Conservation (phyloP, 1,140 invertebrate genomes). For the Leptinotarsa defecta region DNA sequence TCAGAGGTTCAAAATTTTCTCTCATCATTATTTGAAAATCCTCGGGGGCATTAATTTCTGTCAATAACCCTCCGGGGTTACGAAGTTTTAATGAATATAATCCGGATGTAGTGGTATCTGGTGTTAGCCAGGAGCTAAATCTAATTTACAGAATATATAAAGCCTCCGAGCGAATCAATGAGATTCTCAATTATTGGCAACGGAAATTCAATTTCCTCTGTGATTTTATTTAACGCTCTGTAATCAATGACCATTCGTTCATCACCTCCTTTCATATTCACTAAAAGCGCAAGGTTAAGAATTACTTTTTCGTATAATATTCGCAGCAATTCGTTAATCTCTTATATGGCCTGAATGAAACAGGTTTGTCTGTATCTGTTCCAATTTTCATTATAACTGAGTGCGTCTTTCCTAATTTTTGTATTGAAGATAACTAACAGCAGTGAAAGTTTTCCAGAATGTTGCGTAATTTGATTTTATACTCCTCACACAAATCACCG, state of each 20-base stretch:
- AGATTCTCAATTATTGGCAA: conserved; percentile 28
- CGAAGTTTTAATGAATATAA: neutral
- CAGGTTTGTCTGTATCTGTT: too few relatives aligned
- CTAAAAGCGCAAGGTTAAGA: neutral
- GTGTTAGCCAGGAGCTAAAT: neutral
- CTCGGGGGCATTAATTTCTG: neutral
- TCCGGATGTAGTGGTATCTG: conserved; percentile 11
- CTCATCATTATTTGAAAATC: conserved; percentile 22
- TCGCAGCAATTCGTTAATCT: neutral
- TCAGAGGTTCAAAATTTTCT: conserved; percentile 23
- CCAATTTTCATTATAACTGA: too few relatives aligned
- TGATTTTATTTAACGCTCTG: conserved; percentile 41
- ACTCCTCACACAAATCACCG: too few relatives aligned
- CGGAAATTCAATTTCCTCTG: conserved; percentile 32
- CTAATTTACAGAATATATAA: conserved; percentile 11
- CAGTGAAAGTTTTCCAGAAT: too few relatives aligned
- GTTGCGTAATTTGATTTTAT: too few relatives aligned
- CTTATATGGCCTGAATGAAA: neutral
- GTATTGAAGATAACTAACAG: too few relatives aligned
- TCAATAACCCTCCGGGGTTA: conserved; percentile 15
- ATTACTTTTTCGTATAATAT: conserved; percentile 3
- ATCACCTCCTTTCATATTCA: conserved; percentile 20
- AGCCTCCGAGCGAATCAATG: conserved; percentile 13
- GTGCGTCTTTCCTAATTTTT: too few relatives aligned
- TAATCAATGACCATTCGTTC: conserved; percentile 38